A percentile compares a stretch with the other conserved stretches of the same genome.
These are phyloP conservation scores for Callyntrura guangdongensis DNA, from an alignment of 2,888 invertebrate genomes.

Conservation along the genomic window DNA sequence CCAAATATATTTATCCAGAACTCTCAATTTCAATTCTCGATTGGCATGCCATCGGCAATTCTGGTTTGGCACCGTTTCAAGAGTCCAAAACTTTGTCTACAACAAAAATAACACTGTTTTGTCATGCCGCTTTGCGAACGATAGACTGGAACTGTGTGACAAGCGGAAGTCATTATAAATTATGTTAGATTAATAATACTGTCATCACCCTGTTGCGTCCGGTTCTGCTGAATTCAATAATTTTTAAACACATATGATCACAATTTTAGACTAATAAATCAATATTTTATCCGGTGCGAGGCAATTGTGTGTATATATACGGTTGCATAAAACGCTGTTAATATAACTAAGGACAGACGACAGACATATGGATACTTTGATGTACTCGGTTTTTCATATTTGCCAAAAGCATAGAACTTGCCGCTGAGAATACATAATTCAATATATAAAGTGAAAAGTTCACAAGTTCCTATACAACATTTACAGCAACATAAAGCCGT, in stretches of 20 bases:
- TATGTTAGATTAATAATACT: constrained; percentile 64
- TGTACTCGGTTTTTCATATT: not conserved
- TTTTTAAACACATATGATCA: constrained; percentile 45
- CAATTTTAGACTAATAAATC: not conserved
- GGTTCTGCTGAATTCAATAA: constrained; percentile 41
- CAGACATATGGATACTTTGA: not conserved
- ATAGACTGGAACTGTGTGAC: constrained; percentile 31
- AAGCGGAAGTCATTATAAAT: constrained; percentile 64
- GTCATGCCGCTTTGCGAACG: not conserved
- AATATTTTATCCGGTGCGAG: not conserved
- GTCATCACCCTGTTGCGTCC: constrained; percentile 37
- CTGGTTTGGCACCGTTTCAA: constrained; percentile 42
- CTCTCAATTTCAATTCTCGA: not conserved
- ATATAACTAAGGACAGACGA: not conserved
- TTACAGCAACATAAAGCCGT: too few species aligned
- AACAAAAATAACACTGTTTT: constrained; percentile 27
- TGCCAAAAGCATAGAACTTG: too few species aligned
- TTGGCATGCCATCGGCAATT: not conserved
- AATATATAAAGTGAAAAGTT: too few species aligned
- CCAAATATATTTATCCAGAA: not conserved
- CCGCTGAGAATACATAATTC: too few species aligned
- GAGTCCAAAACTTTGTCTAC: not conserved
- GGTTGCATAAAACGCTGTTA: too few species aligned
- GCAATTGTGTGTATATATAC: too few species aligned
- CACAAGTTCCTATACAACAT: too few species aligned